A percentile compares a stretch with the other conserved stretches of the same genome.
Evolutionary conservation across 1,140 invertebrate species (phyloP).

Genomic region (Drosophila kurseongensis): DNA sequence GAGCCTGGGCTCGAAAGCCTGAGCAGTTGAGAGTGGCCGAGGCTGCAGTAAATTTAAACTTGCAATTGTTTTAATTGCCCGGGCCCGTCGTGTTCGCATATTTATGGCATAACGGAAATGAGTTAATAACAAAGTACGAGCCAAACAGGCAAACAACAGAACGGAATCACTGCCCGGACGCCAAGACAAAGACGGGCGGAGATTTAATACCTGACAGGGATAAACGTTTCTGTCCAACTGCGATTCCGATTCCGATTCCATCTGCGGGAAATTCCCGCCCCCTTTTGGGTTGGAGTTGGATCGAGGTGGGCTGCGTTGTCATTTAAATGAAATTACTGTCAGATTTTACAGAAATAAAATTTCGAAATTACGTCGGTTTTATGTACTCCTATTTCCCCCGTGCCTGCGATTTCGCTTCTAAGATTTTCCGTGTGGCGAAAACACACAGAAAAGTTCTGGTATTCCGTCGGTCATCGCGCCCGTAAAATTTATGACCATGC

Average conservation of each 20-base stretch:
- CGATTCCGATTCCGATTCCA: constrained; percentile 19
- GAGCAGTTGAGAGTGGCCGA: constrained; percentile 41
- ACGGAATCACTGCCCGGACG: constrained; percentile 28
- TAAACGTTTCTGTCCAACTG: constrained; percentile 66
- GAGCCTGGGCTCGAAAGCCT: constrained; percentile 22
- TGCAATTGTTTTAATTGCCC: constrained; percentile 80
- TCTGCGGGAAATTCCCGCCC: background rate
- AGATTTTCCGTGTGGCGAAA: constrained; percentile 13
- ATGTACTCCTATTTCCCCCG: constrained; percentile 56
- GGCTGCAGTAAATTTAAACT: constrained; percentile 78
- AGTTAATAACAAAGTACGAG: constrained; percentile 80
- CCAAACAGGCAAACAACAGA: constrained; percentile 44
- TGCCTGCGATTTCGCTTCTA: constrained; percentile 11
- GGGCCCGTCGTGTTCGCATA: constrained; percentile 74
- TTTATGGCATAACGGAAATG: constrained; percentile 81
- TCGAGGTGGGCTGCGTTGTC: constrained; percentile 51
- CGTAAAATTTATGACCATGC: constrained; percentile 75
- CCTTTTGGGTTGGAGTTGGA: background rate
- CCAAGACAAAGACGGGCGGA: constrained; percentile 33
- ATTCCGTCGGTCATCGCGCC: constrained; percentile 21
- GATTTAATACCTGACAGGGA: constrained; percentile 81
- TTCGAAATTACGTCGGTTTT: constrained; percentile 75
- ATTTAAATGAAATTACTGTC: constrained; percentile 82
- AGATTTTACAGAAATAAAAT: constrained; percentile 81
- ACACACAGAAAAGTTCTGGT: constrained; percentile 8